Percentiles rank a stretch among this genome's conserved stretches.
phyloP scores from a whole-genome alignment of 23 tunicate species.

The Clavelina lepadiformis region DNA sequence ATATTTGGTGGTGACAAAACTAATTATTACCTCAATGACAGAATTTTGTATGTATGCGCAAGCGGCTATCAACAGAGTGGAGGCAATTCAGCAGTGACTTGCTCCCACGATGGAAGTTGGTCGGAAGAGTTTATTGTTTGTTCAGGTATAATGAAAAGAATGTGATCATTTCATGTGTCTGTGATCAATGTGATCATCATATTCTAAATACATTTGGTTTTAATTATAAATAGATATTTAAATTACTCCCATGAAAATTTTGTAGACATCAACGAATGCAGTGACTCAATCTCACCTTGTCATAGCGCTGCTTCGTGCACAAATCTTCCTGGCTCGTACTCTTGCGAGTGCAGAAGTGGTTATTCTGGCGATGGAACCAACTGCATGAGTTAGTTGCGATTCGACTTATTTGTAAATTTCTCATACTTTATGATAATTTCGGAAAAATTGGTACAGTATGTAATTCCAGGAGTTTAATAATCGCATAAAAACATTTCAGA shows the following conservation, averaged over 20 bases:
- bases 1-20: background rate
- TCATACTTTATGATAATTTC: too few species aligned
- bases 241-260: background rate
- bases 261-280: slow-evolving; percentile 28
- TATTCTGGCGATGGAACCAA: slow-evolving; percentile 14
- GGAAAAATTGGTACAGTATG: too few species aligned
- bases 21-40: background rate
- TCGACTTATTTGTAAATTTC: background rate
- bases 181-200: too few species aligned
- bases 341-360: slow-evolving; percentile 16
- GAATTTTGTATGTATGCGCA: slow-evolving; percentile 4
- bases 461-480: too few species aligned
- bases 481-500: too few species aligned
- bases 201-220: too few species aligned
- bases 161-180: background rate
- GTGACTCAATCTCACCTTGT: slow-evolving; percentile 7
- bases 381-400: slow-evolving; percentile 17
- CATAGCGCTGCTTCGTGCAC: slow-evolving; percentile 5
- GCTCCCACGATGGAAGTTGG: slow-evolving; percentile 24
- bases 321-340: slow-evolving; percentile 15
- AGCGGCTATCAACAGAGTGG: slow-evolving; percentile 5
- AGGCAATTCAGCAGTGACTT: background rate
- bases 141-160: slow-evolving; percentile 1
- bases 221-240: background rate
- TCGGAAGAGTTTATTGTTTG: slow-evolving; percentile 1